Percentiles rank a stretch among this genome's conserved stretches.
phyloP scores from a whole-genome alignment of 2,113 vertebrate genomes.

The Rattus norvegicus region GRCr8 NC_086023.1:124859501-124860000 shows the following conservation, averaged over 20 bases:
- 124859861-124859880: no score
- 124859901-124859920: background rate
- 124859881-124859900: background rate
- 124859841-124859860: background rate
- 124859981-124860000: background rate
- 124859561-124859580: background rate
- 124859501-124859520: no score
- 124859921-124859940: no score
- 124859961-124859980: background rate
- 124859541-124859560: background rate
- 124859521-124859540: background rate
- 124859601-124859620: background rate
- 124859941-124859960: background rate
- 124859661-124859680: background rate
- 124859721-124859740: background rate
- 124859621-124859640: background rate
- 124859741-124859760: background rate
- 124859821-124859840: no score
- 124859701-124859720: background rate
- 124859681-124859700: background rate
- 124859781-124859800: background rate
- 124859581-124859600: background rate
- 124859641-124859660: background rate
- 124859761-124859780: background rate
- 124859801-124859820: no score